Evolutionary conservation across 2,113 vertebrate genomes (phyloP).

Genomic region (Nibea coibor): DNA sequence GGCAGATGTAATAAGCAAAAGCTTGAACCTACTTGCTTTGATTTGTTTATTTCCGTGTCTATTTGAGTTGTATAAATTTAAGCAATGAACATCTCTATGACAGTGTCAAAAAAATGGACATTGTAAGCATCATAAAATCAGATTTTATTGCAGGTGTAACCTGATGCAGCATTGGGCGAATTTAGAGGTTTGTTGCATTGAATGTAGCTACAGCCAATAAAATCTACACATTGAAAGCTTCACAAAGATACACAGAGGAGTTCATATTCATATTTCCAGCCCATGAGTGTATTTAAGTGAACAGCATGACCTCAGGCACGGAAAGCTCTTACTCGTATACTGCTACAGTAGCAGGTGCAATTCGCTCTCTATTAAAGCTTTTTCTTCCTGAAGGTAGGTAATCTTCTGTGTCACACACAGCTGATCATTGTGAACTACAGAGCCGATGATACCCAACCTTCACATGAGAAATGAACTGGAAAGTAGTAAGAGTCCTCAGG

Average conservation of each 20-base stretch:
- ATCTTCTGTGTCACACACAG: slow-evolving; percentile 50
- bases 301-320: background rate
- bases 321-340: slow-evolving; percentile 4
- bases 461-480: slow-evolving; percentile 61
- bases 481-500: slow-evolving; percentile 47
- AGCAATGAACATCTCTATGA: no score
- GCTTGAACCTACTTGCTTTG: no score
- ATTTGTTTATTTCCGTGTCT: no score
- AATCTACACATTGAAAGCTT: background rate
- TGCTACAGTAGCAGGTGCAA: slow-evolving; percentile 13
- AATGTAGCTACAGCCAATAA: background rate
- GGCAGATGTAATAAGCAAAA: no score
- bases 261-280: background rate
- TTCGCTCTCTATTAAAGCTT: slow-evolving; percentile 24
- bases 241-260: background rate
- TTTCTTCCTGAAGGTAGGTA: slow-evolving; percentile 13
- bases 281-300: background rate
- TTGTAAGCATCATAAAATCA: no score
- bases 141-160: no score
- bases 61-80: no score
- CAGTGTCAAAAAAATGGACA: no score
- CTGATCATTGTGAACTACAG: slow-evolving; percentile 41
- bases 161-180: background rate
- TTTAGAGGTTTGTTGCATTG: background rate
- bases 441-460: slow-evolving; percentile 41